Percentiles rank a stretch among this genome's conserved stretches.
phyloP scores from a whole-genome alignment of 2,797 vertebrate genomes.

The Carduelis carduelis region DNA sequence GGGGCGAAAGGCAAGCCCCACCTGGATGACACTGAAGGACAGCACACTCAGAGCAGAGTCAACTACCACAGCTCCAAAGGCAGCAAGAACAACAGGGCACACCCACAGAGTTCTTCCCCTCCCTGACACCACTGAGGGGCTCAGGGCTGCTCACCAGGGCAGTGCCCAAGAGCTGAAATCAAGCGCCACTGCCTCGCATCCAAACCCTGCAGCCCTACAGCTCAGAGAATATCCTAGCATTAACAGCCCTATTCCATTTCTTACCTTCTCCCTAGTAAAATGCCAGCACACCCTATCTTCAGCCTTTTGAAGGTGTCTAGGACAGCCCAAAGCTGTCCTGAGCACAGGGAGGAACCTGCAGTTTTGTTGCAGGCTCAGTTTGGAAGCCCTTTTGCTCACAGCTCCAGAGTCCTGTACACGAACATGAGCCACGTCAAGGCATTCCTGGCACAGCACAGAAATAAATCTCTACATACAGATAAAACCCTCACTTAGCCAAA shows the following conservation, averaged over 20 bases:
- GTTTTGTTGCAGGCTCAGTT: not conserved
- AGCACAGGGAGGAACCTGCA: not conserved
- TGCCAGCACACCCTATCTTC: not conserved
- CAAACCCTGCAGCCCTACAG: not conserved
- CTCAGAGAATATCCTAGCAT: not conserved
- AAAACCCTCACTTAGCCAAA: not conserved
- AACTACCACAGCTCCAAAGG: accelerated
- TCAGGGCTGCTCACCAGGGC: not conserved
- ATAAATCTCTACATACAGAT: not conserved
- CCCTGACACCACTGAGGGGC: not conserved
- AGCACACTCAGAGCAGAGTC: not conserved
- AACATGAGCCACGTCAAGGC: not conserved
- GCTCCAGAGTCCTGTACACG: not conserved
- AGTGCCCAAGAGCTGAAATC: not conserved
- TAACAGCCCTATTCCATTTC: not conserved
- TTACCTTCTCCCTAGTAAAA: not conserved
- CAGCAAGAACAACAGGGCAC: not conserved
- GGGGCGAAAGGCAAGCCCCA: accelerated
- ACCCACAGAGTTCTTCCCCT: not conserved
- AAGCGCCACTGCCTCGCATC: accelerated
- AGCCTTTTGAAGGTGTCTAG: not conserved
- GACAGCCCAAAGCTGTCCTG: not conserved
- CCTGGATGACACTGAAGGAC: not conserved
- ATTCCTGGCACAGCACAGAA: not conserved
- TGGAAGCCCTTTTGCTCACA: not conserved